Base-by-base conservation (phyloP, 2,113 vertebrate genomes). In the Xenus cinereus region DNA sequence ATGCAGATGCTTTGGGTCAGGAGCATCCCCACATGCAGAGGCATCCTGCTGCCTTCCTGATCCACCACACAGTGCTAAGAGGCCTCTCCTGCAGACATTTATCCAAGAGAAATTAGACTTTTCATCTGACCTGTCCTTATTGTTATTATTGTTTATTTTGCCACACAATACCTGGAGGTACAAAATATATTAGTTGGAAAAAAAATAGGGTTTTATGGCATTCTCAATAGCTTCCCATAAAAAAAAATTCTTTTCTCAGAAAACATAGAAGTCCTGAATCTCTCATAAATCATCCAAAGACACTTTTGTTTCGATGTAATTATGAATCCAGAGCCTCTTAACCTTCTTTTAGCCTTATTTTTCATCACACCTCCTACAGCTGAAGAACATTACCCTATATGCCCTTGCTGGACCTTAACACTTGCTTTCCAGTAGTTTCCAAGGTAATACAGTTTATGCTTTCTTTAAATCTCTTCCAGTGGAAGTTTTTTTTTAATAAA, bases 261-360 rank as follows among this genome's bases (percentile, higher is more conserved):
- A 97, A 84, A 91, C 74, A 59, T 84, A 82, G 66, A 92, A 95
- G 62, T 66, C 41, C 83, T n/a, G 43, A 82, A 89, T 84, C 62
- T 92, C 86, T 92, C 90, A 81, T 94, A 91, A 95, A 92, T 97
- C 94, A 94, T 64, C 43, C 26, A 69, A 93, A 95, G 92, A 95
- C 94, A 92, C 59, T 93, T 97, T 50, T 89, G 90, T 92, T 91
- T 79, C 66, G 69, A 92, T 93, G 92, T 84, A 97, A 96, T 92
- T 96, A 92, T 91, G 83, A 89, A 89, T 90, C 86, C 26, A 14
- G 35, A 93, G 83, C 63, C 86, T 95, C 94, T 96, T 96, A 89
- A 97, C 92, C 96, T 95, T 93, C 94, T 93, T 90, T 93, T 84
- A 89, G 86, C 20, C 80, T 56, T 79, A n/a, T 92, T 89, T 95